Evolutionary conservation across 2,113 vertebrate genomes (phyloP).

Genomic region (Cinclus cinclus): DNA sequence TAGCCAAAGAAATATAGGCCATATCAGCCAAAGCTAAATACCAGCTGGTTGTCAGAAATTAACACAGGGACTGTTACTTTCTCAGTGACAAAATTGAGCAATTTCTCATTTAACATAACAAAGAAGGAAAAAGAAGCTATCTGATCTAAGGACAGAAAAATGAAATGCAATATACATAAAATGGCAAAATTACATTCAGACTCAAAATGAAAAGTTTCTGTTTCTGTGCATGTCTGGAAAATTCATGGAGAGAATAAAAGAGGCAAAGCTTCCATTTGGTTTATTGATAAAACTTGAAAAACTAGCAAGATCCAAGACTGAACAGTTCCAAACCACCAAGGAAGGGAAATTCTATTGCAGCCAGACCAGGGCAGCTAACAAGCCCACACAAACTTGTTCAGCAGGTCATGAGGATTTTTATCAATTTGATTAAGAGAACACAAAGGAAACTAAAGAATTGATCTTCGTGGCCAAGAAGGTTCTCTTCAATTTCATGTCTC

Average conservation of each 20-base stretch:
- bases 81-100: neutral
- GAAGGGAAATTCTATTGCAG: neutral
- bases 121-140: neutral
- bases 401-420: neutral
- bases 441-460: neutral
- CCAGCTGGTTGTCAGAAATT: neutral
- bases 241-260: neutral
- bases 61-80: neutral
- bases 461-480: neutral
- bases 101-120: neutral
- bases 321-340: neutral
- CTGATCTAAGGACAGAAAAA: neutral
- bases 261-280: neutral
- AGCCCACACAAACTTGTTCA: neutral
- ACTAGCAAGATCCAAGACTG: neutral
- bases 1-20: neutral
- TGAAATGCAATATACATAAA: neutral
- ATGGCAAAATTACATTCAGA: neutral
- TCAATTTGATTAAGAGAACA: neutral
- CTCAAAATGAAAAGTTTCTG: neutral
- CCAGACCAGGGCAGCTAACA: neutral
- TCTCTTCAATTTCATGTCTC: neutral
- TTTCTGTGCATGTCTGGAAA: neutral
- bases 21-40: neutral
- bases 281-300: neutral